Evolutionary conservation across 2,113 vertebrate genomes (phyloP), one percentile per base, ranked within the genome.

Genomic region (Uria aalge): DNA sequence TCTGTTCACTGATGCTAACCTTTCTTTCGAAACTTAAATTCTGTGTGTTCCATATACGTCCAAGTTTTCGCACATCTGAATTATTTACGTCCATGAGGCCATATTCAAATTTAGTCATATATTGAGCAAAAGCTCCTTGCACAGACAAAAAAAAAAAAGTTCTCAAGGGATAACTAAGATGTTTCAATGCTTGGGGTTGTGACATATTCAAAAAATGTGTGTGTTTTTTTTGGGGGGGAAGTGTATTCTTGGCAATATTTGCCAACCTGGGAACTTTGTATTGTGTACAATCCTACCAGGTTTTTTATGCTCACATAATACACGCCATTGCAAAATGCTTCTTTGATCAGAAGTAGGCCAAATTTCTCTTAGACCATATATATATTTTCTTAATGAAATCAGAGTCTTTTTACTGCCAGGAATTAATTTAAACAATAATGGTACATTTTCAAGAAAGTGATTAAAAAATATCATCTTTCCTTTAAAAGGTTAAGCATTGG

Each of bases 201-300:
- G n/a, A 52, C 30, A 67, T 57, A 47, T n/a, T 64, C 0, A 50
- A 69, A 88, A 74, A 38, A 41, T 3, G 2, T 40, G 5, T 53
- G 30, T 0, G 6, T 5, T 38, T 69, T 36, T 22, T 64, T 30
- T 3, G 1, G 6, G 2, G 23, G 8, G 3, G 7, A 53, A 67
- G 5, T 88, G 57, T 13, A 20, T 71, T 78, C 23, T 15, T 85
- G 66, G 14, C 5, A 52, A 20, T 64, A 75, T 71, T 92, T 94
- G 24, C 26, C 55, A 59, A 36, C 20, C 14, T 55, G 23, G 11
- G 47, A 84, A 73, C 41, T 93, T 66, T 66, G 26, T 59, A 19
- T 71, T 74, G 20, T 40, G 32, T 56, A n/a, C 11, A 74, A 23
- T 63, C 23, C 36, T 73, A 62, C 20, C 3, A 19, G 9, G 30